Percentiles rank a stretch among this genome's conserved stretches.
Evolutionary conservation across 2,888 invertebrate genomes (phyloP).

Genomic region (Leucophenga maculata): DNA sequence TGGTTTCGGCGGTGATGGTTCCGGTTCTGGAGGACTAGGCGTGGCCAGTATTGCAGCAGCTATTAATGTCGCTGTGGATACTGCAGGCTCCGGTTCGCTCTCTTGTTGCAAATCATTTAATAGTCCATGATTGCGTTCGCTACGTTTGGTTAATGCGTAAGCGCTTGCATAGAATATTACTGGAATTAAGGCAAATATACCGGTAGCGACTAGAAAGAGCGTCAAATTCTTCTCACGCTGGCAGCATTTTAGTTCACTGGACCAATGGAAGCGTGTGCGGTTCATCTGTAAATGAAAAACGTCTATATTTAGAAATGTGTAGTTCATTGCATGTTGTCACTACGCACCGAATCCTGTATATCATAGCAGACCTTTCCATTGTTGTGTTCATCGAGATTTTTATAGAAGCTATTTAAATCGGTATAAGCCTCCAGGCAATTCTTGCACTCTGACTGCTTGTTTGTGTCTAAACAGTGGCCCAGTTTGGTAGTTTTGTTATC

Average conservation of each 20-base stretch:
- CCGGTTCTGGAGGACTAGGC: background rate
- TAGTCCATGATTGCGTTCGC: constrained; percentile 57
- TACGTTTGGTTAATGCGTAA: constrained; percentile 55
- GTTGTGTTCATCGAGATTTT: constrained; percentile 51
- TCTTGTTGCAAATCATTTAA: constrained; percentile 50
- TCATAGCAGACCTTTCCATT: constrained; percentile 63
- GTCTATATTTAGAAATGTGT: too few relatives aligned
- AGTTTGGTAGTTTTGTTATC: constrained; percentile 5
- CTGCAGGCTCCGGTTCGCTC: background rate
- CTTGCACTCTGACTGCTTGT: constrained; percentile 37
- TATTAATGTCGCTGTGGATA: constrained; percentile 1
- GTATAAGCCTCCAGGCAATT: constrained; percentile 42
- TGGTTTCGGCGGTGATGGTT: background rate
- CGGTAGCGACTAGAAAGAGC: constrained; percentile 50
- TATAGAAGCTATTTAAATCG: constrained; percentile 55
- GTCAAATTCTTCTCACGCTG: constrained; percentile 54
- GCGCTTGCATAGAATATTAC: constrained; percentile 60
- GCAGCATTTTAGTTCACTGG: constrained; percentile 62
- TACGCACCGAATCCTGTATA: constrained; percentile 56
- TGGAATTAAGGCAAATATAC: constrained; percentile 51
- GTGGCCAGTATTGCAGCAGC: constrained; percentile 7
- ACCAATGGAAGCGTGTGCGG: constrained; percentile 62
- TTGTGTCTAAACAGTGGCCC: constrained; percentile 33
- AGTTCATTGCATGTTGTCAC: too few relatives aligned
- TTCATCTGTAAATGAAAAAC: constrained; percentile 62